Conservation (phyloP, 2,113 vertebrate species). For the Oreochromis spilurus region DNA sequence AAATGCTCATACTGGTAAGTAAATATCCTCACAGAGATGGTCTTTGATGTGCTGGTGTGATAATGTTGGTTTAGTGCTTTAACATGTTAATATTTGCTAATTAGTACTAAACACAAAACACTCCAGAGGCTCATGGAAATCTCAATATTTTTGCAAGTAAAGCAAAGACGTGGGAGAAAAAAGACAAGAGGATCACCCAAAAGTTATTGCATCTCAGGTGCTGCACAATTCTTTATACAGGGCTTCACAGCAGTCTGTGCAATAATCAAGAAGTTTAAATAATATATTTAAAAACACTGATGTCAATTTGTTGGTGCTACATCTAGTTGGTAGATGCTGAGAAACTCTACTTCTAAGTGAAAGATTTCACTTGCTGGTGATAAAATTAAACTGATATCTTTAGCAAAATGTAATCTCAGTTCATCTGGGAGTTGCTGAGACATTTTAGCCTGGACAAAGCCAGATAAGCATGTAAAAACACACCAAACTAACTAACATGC, state of each 20-base stretch:
- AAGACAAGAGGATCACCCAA: not conserved
- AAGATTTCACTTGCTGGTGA: rapidly evolving
- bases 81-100: not conserved
- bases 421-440: not conserved
- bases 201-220: not conserved
- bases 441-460: not conserved
- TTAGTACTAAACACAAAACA: not conserved
- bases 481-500: not conserved
- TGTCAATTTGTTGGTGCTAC: not conserved
- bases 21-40: not conserved
- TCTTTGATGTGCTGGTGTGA: not conserved
- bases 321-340: not conserved
- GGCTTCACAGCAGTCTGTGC: not conserved
- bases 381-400: not conserved
- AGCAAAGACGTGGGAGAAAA: not conserved
- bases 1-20: not conserved
- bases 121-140: not conserved
- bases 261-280: not conserved
- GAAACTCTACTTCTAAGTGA: not conserved
- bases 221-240: rapidly evolving
- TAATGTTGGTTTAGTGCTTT: not conserved
- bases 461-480: not conserved
- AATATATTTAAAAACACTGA: not conserved
- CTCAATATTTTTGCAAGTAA: not conserved
- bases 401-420: not conserved